phyloP scores from a whole-genome alignment of 2,113 vertebrate species.

The Ellobius talpinus region DNA sequence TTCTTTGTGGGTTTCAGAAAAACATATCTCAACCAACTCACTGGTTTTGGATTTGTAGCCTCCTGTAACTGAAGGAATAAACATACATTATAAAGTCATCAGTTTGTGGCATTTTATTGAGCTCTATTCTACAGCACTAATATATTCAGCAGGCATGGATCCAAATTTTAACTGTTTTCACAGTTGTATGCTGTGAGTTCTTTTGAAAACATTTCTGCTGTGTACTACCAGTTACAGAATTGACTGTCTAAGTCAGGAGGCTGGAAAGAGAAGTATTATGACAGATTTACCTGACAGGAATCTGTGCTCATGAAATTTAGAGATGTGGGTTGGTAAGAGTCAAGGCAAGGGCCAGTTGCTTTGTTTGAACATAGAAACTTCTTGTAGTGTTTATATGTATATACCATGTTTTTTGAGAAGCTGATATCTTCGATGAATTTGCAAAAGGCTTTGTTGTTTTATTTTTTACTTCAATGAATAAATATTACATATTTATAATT shows the following conservation, averaged over 20 bases:
- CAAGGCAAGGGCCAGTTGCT: neutral
- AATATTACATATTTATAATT: neutral
- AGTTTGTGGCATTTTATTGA: neutral
- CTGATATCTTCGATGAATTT: neutral
- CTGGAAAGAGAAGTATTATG: neutral
- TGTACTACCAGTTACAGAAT: neutral
- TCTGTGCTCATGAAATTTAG: neutral
- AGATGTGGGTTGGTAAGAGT: neutral
- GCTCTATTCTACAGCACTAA: neutral
- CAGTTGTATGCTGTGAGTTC: neutral
- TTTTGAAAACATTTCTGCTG: neutral
- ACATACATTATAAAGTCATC: neutral
- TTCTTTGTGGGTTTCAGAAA: neutral
- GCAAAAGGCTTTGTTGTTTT: neutral
- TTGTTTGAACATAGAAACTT: neutral
- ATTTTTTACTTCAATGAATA: neutral
- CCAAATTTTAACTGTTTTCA: conserved; percentile 6
- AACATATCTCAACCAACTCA: neutral
- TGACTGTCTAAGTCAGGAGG: neutral
- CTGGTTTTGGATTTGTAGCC: neutral
- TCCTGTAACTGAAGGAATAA: neutral
- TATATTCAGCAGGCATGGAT: neutral
- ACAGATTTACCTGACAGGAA: neutral
- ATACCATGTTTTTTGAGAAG: neutral
- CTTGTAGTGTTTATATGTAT: neutral